Base-by-base conservation (phyloP, 2,888 invertebrate genomes). In the Callyntrura guangdongensis region DNA sequence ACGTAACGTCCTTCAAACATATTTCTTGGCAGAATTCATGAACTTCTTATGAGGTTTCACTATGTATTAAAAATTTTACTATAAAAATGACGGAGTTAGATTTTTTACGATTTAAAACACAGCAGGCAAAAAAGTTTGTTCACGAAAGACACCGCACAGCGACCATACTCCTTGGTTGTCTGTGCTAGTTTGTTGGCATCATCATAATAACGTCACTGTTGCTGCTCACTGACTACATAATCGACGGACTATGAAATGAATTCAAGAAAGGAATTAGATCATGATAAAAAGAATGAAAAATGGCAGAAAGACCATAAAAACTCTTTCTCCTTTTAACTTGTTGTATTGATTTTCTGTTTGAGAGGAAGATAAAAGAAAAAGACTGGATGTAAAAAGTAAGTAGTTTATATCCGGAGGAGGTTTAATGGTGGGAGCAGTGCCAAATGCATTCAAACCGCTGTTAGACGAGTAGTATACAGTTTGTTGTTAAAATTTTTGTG, bases 341-440 rank as follows among this genome's bases (percentile, higher is more conserved):
- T 74, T 74, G 53, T 77, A 77, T 77, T 27, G 77, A 77, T 77
- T 77, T 77, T 77, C 25, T 53, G 12, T 77, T 77, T 77, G 47
- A 9, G 20, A 77, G n/a, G 8, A 6, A 20, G 1, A 77, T 25
- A 17, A 61, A 61, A 61, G 22, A 22, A 9, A 61, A 61, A 61
- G 27, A 49, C 22, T 74, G 49, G 49, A 22, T 12, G n/a, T 49
- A 77, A 77, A 77, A 77, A 77, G 53, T 56, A 77, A 77, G 77
- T 56, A 49, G 77, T 53, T 53, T 49, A n/a, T 53, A 53, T 53
- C 77, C 77, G 53, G 53, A 20, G 25, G 53, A 77, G 72, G n/a
- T 77, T 25, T 49, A 25, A 53, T 56, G n/a, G 25, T 77, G 77
- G 77, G 77, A 77, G 53, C 77, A 53, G 12, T 77, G 77, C 77